phyloP scores from a whole-genome alignment of 2,888 invertebrate species.

The Catocala nupta region DNA sequence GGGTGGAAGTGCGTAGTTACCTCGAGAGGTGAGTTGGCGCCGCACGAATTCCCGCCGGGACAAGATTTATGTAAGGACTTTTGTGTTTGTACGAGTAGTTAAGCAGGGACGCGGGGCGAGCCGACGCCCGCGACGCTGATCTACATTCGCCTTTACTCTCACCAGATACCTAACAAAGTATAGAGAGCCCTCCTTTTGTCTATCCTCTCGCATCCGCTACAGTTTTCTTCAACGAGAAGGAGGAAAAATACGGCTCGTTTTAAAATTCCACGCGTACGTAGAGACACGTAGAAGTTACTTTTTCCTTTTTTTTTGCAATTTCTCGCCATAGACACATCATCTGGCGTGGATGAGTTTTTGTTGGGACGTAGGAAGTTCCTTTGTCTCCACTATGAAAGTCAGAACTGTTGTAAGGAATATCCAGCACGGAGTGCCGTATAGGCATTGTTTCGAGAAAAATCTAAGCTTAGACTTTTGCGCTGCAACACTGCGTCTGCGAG shows the following conservation, averaged over 20 bases:
- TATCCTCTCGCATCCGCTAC: conserved; percentile 79
- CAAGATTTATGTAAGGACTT: conserved; percentile 87
- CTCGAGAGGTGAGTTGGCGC: conserved; percentile 75
- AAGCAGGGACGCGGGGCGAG: conserved; percentile 70
- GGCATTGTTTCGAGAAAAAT: conserved; percentile 82
- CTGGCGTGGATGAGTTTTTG: conserved; percentile 86
- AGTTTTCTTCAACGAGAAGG: conserved; percentile 74
- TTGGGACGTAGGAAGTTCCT: conserved; percentile 83
- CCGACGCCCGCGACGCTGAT: conserved; percentile 71
- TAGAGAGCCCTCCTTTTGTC: conserved; percentile 77
- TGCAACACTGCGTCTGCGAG: conserved; percentile 61
- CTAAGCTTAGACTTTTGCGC: conserved; percentile 76
- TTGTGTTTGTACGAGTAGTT: conserved; percentile 86
- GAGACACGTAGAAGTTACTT: conserved; percentile 68
- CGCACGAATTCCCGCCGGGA: conserved; percentile 75
- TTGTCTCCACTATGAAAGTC: conserved; percentile 84
- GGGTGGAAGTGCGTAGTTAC: conserved; percentile 72
- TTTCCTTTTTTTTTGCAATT: conserved; percentile 79
- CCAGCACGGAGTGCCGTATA: conserved; percentile 71
- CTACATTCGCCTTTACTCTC: conserved; percentile 80
- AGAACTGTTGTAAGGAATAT: conserved; percentile 84
- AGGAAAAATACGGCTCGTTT: conserved; percentile 79
- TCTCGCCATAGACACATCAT: conserved; percentile 86
- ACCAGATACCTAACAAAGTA: conserved; percentile 80
- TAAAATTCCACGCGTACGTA: conserved; percentile 76